Evolutionary conservation across 1,140 invertebrate species (phyloP).

Genomic region (Eupeodes corollae): DNA sequence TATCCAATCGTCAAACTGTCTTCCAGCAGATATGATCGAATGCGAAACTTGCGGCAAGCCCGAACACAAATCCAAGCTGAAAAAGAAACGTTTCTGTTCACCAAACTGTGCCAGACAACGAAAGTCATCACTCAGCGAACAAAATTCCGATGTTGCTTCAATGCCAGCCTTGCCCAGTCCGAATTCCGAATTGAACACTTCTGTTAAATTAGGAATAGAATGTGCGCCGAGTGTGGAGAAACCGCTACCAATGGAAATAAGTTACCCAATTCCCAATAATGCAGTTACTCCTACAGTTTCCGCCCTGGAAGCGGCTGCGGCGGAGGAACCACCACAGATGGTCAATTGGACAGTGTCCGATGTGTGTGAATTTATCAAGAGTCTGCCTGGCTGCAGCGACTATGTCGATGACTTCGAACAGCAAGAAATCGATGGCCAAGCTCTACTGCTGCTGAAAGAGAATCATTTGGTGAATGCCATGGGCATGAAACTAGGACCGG

Average conservation of each 20-base stretch:
- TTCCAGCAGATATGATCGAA: constrained; percentile 44
- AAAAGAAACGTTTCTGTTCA: constrained; percentile 69
- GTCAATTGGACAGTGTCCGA: constrained; percentile 48
- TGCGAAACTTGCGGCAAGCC: constrained; percentile 71
- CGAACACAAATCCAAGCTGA: constrained; percentile 58
- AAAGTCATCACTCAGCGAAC: constrained; percentile 8
- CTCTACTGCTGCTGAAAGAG: constrained; percentile 84
- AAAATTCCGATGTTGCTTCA: background rate
- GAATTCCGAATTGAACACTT: background rate
- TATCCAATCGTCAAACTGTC: background rate
- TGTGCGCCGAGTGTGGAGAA: background rate
- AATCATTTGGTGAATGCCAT: constrained; percentile 91
- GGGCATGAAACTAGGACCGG: constrained; percentile 89
- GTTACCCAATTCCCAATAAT: background rate
- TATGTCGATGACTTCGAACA: constrained; percentile 91
- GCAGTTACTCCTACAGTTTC: background rate
- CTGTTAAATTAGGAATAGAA: background rate
- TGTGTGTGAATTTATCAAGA: constrained; percentile 76
- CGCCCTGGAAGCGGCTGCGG: constrained; percentile 6
- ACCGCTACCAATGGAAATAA: background rate
- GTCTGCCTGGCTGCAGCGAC: constrained; percentile 75
- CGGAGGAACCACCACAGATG: constrained; percentile 17
- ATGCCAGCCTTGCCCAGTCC: background rate
- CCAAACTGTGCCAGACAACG: constrained; percentile 23
- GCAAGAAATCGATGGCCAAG: constrained; percentile 93